Percentiles rank a stretch among this genome's conserved stretches.
Conservation (phyloP, 2,113 vertebrate genomes). For the Istiophorus platypterus region DNA sequence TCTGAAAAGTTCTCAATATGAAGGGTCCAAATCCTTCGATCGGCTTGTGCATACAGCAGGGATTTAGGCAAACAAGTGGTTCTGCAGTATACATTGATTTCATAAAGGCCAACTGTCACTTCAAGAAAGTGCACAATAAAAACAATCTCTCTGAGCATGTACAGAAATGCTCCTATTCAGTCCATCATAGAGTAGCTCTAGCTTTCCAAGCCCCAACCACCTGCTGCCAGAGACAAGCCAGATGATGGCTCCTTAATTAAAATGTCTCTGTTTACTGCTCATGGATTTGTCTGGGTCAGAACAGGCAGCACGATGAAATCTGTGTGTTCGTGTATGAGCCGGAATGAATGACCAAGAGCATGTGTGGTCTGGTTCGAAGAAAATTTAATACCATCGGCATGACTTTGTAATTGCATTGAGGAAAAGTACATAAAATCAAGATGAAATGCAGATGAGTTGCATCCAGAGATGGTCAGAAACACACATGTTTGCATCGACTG, state of each 20-base stretch:
- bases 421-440: not conserved
- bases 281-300: conserved; percentile 22
- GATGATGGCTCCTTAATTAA: conserved; percentile 47
- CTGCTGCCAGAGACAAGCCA: conserved; percentile 24
- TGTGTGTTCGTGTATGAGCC: not conserved
- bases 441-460: too few relatives aligned
- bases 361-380: not conserved
- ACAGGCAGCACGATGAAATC: conserved; percentile 13
- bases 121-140: not conserved
- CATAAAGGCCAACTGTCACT: conserved; percentile 17
- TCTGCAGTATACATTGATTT: not conserved
- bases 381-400: not conserved
- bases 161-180: conserved; percentile 22
- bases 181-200: conserved; percentile 23
- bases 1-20: not conserved
- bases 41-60: not conserved
- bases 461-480: not conserved
- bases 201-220: conserved; percentile 21
- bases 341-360: not conserved
- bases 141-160: not conserved
- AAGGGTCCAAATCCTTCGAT: not conserved
- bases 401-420: not conserved
- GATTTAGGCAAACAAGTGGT: not conserved
- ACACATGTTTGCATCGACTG: not conserved
- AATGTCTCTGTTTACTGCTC: conserved; percentile 12